phyloP scores from a whole-genome alignment of 2,888 invertebrate genomes.

The Bruchidius siliquastri region DNA sequence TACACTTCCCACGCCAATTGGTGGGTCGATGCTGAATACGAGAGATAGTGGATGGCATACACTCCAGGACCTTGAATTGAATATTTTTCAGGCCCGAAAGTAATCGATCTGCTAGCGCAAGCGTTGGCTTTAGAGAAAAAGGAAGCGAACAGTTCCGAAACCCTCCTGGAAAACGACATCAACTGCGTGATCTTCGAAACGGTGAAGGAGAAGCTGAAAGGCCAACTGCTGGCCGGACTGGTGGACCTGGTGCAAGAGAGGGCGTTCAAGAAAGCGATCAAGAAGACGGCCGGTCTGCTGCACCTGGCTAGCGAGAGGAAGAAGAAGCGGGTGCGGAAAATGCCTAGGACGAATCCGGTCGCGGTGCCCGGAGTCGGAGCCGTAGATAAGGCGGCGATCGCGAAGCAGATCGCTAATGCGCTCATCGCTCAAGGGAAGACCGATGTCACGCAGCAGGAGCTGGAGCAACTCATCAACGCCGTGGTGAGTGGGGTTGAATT shows the following conservation, averaged over 20 bases:
- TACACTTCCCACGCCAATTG: too few species aligned
- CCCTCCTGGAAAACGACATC: slow-evolving; percentile 65
- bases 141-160: slow-evolving; percentile 69
- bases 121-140: slow-evolving; percentile 73
- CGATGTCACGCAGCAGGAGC: slow-evolving; percentile 72
- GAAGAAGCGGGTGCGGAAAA: slow-evolving; percentile 38
- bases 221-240: slow-evolving; percentile 37
- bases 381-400: slow-evolving; percentile 74
- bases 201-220: slow-evolving; percentile 77
- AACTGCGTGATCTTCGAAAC: slow-evolving; percentile 77
- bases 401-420: slow-evolving; percentile 75
- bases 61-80: too few species aligned
- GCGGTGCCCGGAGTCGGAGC: slow-evolving; percentile 66
- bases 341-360: slow-evolving; percentile 44
- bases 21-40: too few species aligned
- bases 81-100: slow-evolving; percentile 60
- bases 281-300: slow-evolving; percentile 70
- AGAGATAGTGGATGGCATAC: too few species aligned
- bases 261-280: slow-evolving; percentile 70
- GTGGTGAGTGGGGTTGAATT: too few species aligned
- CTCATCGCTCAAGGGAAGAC: slow-evolving; percentile 75
- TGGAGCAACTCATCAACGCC: slow-evolving; percentile 74
- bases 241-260: slow-evolving; percentile 59
- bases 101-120: slow-evolving; percentile 70
- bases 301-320: slow-evolving; percentile 58